These are phyloP conservation scores for Amphimallon solstitiale DNA, from an alignment of 2,888 invertebrate genomes.

Conservation along the genomic window DNA sequence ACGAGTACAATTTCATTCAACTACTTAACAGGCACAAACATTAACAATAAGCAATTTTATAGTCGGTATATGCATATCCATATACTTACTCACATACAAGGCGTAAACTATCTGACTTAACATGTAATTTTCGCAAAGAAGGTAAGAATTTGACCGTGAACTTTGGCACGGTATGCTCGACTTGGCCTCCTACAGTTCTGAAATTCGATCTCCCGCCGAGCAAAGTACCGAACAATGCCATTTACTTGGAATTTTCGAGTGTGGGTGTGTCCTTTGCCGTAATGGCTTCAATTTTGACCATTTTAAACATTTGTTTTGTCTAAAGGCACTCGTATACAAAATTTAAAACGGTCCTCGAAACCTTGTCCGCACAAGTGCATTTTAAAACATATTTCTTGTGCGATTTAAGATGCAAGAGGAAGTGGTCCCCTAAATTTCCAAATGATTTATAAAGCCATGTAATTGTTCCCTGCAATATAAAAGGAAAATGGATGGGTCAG, in stretches of 20 bases:
- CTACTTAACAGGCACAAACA: too few relatives aligned
- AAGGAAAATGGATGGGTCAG: background rate
- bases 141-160: slow-evolving; percentile 48
- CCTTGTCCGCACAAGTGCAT: background rate
- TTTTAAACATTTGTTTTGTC: slow-evolving; percentile 23
- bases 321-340: slow-evolving; percentile 3
- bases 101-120: background rate
- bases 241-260: slow-evolving; percentile 42
- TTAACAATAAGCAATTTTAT: too few relatives aligned
- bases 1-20: too few relatives aligned
- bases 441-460: slow-evolving; percentile 2
- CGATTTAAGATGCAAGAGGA: background rate
- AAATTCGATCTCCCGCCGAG: slow-evolving; percentile 46
- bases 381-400: slow-evolving; percentile 9
- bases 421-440: background rate
- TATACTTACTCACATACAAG: background rate
- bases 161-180: slow-evolving; percentile 48
- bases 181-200: slow-evolving; percentile 46
- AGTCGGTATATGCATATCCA: background rate
- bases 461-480: background rate
- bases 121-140: slow-evolving; percentile 26
- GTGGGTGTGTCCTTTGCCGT: slow-evolving; percentile 37
- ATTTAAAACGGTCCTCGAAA: background rate
- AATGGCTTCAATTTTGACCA: slow-evolving; percentile 23
- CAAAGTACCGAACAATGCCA: slow-evolving; percentile 43